Base-by-base conservation (phyloP, 2,797 vertebrate species). In the Crocodylus rhombifer region DNA sequence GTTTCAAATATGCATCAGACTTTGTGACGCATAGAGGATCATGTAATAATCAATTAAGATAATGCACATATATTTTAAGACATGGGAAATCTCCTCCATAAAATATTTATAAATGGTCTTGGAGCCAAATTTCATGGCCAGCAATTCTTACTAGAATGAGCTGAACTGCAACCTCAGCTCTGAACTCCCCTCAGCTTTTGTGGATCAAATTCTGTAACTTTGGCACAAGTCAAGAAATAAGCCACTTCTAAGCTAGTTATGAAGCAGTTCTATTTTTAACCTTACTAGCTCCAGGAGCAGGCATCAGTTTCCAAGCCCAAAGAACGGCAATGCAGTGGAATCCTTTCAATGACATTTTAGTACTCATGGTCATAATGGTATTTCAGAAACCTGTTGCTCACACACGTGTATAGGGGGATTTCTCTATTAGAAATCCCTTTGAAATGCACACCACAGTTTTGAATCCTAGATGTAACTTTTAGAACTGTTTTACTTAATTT, bases 121-220 rank as follows among this genome's bases (percentile, higher is more conserved):
- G 80, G n/a, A 85, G 62, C 14, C 77, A 36, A 1, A 57, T 82
- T 77, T 87, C 65, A 90, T 71, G 85, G 60, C n/a, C 82, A 93
- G 18, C 6, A 7, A 7, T 73, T 25, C 58, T 80, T 80, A 84
- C 16, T 33, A 67, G 26, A 89, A 74, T 65, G 91, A 89, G 74
- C 9, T 78, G 61, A 82, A 84, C 64, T 10, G 51, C 62, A 82
- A 26, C 60, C 86, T 64, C 73, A 82, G 58, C 20, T 57, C 21
- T 86, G 42, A 26, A 73, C 77, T 10, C 67, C 73, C 83, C 60
- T 77, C 15, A 51, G 25, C 61, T 7, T 63, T 65, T 80, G 71
- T 73, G 82, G 58, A 65, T 55, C 82, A 61, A 95, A 61, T 64
- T 63, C 21, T 30, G 58, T 82, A 87, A n/a, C 80, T 30, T 6